Evolutionary conservation across 2,888 invertebrate species (phyloP).

Genomic region (Galeopsomyia nigrocyanea): DNA sequence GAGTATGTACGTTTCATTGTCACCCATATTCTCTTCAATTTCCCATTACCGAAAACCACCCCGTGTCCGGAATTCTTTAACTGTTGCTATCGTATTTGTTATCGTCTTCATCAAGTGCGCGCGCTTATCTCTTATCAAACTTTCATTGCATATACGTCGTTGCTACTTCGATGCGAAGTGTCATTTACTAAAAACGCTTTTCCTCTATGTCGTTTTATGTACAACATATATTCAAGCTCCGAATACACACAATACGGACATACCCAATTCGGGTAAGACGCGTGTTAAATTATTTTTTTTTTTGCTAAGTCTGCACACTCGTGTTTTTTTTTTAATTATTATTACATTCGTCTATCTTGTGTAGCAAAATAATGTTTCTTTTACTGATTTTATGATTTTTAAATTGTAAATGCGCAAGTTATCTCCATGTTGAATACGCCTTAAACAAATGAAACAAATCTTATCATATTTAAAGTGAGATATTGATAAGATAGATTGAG

Average conservation of each 20-base stretch:
- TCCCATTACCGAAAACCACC: conserved; percentile 25
- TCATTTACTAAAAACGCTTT: conserved; percentile 39
- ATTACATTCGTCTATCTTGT: no score
- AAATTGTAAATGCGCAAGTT: no score
- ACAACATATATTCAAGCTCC: conserved; percentile 50
- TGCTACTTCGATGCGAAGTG: conserved; percentile 48
- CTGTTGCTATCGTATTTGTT: conserved; percentile 27
- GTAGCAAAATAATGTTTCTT: not conserved
- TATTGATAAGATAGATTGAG: no score
- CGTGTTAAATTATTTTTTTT: conserved; percentile 35
- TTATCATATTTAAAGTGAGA: no score
- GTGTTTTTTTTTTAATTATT: conserved; percentile 10
- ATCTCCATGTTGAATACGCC: no score
- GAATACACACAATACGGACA: conserved; percentile 47
- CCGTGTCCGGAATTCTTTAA: conserved; percentile 22
- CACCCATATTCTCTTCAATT: conserved; percentile 12
- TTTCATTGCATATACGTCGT: conserved; percentile 31
- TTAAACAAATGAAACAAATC: no score
- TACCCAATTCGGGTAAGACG: conserved; percentile 49
- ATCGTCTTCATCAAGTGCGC: conserved; percentile 15
- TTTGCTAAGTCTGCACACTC: conserved; percentile 25
- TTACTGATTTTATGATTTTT: no score
- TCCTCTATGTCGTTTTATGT: conserved; percentile 43
- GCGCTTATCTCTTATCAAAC: conserved; percentile 36
- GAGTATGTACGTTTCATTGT: conserved; percentile 43